A percentile compares a stretch with the other conserved stretches of the same genome.
phyloP scores from a whole-genome alignment of 2,888 invertebrate genomes.

The Caenorhabditis zanzibari region DNA sequence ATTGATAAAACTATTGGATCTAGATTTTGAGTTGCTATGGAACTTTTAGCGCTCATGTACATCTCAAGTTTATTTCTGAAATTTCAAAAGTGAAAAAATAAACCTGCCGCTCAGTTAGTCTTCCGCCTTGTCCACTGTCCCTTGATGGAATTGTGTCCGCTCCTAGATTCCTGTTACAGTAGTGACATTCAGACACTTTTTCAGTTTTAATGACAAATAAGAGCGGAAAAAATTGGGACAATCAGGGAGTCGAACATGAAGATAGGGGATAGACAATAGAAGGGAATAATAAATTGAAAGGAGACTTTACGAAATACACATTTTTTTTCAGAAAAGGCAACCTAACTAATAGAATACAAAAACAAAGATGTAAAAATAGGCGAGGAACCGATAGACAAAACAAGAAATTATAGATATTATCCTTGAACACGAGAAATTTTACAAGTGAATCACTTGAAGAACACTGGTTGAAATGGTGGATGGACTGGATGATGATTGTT shows the following conservation, averaged over 20 bases:
- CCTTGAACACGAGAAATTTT: background rate
- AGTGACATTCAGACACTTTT: conserved; percentile 37
- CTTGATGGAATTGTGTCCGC: background rate
- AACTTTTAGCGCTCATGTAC: too few species aligned
- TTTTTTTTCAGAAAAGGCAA: background rate
- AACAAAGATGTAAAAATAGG: conserved; percentile 7
- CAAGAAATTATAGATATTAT: conserved; percentile 7
- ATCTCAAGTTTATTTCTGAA: conserved; percentile 2
- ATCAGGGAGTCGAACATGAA: conserved; percentile 9
- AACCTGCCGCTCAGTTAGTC: conserved; percentile 20
- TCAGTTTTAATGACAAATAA: conserved; percentile 26
- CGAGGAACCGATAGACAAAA: conserved; percentile 9
- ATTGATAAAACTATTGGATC: too few species aligned
- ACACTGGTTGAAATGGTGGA: conserved; percentile 27
- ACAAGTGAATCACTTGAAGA: conserved; percentile 23
- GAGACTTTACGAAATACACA: background rate
- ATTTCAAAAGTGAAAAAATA: conserved; percentile 5
- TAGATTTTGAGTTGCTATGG: too few species aligned
- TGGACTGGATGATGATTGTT: conserved; percentile 17
- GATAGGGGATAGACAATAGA: background rate
- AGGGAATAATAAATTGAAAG: conserved; percentile 7
- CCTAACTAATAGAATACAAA: conserved; percentile 21
- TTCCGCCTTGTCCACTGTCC: background rate
- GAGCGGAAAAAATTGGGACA: conserved; percentile 22
- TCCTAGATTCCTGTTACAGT: conserved; percentile 19